A percentile compares a stretch with the other conserved stretches of the same genome.
These are phyloP conservation scores for Piscicola geometra DNA, from an alignment of 2,888 invertebrate species.

Conservation along the genomic window DNA sequence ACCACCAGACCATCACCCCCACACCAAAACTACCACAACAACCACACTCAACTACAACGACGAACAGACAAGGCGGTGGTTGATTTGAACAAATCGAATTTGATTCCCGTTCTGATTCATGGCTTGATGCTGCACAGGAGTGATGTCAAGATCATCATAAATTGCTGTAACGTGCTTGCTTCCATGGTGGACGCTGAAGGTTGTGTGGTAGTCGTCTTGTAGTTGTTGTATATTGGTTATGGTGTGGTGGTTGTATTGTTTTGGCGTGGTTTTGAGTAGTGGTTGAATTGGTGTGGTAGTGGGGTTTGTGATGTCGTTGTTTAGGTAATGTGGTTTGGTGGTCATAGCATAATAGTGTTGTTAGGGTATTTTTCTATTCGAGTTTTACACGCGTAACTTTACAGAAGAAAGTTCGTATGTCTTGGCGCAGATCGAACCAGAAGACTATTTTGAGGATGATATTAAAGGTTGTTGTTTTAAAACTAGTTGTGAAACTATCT, in stretches of 20 bases:
- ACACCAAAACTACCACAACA: not conserved
- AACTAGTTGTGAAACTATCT: too few species aligned
- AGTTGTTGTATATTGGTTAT: too few species aligned
- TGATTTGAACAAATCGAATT: constrained; percentile 17
- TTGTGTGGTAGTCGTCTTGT: not conserved
- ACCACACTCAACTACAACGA: not conserved
- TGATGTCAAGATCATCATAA: not conserved
- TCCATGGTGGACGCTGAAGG: constrained; percentile 33
- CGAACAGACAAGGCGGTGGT: constrained; percentile 22
- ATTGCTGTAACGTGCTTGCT: constrained; percentile 20
- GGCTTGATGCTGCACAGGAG: constrained; percentile 13
- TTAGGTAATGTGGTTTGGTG: too few species aligned
- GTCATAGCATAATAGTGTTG: too few species aligned
- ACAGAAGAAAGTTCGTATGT: constrained; percentile 6
- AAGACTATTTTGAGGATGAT: not conserved
- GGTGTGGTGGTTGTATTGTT: too few species aligned
- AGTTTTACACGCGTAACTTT: not conserved
- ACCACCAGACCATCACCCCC: not conserved
- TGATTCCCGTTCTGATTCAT: not conserved
- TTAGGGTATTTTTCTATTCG: not conserved
- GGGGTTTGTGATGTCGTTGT: too few species aligned
- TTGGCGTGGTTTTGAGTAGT: too few species aligned
- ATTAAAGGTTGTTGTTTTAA: not conserved
- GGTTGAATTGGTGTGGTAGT: too few species aligned
- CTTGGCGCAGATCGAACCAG: not conserved